These are phyloP conservation scores for Otus scops DNA, from an alignment of 2,797 vertebrate species.

Conservation along the genomic window DNA sequence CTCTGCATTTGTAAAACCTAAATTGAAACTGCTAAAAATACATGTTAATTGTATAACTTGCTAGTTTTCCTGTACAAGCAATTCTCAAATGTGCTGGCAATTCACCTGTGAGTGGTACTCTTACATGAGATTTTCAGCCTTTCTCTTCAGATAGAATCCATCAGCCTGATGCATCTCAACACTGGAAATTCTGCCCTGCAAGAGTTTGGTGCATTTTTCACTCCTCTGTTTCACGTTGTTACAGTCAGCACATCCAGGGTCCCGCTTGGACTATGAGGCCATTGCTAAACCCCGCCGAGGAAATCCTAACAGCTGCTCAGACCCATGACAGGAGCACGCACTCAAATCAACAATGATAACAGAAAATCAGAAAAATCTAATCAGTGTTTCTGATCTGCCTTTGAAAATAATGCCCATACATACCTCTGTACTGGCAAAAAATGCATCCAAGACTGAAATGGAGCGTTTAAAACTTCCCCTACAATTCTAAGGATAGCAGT, in stretches of 20 bases:
- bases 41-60: background rate
- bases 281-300: background rate
- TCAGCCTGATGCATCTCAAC: background rate
- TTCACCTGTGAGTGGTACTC: background rate
- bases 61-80: background rate
- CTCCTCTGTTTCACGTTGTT: background rate
- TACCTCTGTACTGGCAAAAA: background rate
- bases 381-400: background rate
- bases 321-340: fast-evolving
- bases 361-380: background rate
- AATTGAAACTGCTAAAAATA: background rate
- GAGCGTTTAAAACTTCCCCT: background rate
- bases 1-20: background rate
- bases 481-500: background rate
- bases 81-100: background rate
- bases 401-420: background rate
- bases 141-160: background rate
- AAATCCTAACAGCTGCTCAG: background rate
- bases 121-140: background rate
- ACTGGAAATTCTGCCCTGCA: background rate
- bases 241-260: background rate
- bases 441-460: background rate
- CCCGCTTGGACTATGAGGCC: background rate
- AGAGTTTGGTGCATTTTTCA: background rate
- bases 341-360: background rate